Evolutionary conservation across 2,797 vertebrate species (phyloP).

Genomic region (Typhlichthys subterraneus): DNA sequence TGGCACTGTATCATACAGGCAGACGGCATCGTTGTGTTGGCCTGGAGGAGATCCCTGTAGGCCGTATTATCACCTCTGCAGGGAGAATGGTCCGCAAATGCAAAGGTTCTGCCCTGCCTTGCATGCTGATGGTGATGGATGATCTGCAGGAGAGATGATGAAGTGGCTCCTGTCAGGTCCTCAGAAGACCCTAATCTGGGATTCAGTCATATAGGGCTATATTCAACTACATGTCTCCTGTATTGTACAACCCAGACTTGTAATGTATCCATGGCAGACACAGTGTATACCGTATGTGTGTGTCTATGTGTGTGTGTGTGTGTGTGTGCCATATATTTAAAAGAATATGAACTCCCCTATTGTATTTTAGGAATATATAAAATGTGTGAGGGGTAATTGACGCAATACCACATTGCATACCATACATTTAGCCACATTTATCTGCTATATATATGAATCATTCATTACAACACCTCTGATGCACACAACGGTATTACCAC

Average conservation of each 20-base stretch:
- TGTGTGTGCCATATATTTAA: neutral
- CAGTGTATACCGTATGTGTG: too few species aligned
- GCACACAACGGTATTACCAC: neutral
- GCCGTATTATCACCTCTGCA: constrained; percentile 24
- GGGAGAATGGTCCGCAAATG: constrained; percentile 16
- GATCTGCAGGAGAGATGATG: constrained; percentile 54
- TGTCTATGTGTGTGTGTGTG: neutral
- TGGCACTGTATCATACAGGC: constrained; percentile 15
- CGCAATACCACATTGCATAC: neutral
- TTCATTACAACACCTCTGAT: neutral
- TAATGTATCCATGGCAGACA: neutral
- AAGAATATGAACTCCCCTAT: neutral
- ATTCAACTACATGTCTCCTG: constrained; percentile 20
- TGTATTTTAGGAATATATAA: neutral
- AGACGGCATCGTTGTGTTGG: constrained; percentile 36
- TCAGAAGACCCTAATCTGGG: constrained; percentile 60
- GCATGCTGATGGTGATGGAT: constrained; percentile 61
- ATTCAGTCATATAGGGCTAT: constrained; percentile 45
- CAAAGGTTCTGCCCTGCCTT: constrained; percentile 10
- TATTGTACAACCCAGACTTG: constrained; percentile 23
- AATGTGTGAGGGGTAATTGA: neutral
- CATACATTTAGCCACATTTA: neutral
- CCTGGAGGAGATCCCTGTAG: constrained; percentile 31
- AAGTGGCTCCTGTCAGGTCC: constrained; percentile 59
- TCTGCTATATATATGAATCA: neutral